Percentiles rank a stretch among this genome's conserved stretches.
These are phyloP conservation scores for Chaenocephalus aceratus DNA, from an alignment of 2,113 vertebrate genomes.

Conservation along the genomic window DNA sequence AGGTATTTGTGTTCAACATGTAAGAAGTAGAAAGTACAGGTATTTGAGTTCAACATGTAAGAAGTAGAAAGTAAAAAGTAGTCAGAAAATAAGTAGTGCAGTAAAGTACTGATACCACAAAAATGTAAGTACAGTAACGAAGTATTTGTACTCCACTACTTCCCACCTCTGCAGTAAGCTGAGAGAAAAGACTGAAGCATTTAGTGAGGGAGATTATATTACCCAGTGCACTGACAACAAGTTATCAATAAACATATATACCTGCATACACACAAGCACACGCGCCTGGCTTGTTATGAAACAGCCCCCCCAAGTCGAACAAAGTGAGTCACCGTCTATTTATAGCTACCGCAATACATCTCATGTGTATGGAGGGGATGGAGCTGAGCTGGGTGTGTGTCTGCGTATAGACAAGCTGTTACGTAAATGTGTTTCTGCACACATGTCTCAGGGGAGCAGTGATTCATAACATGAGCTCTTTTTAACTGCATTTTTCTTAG, in stretches of 20 bases:
- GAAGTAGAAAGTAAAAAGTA: too few species aligned
- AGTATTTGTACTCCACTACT: too few species aligned
- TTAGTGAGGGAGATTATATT: too few species aligned
- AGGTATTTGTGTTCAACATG: too few species aligned
- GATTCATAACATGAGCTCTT: constrained; percentile 56
- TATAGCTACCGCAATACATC: constrained; percentile 70
- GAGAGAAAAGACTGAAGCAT: too few species aligned
- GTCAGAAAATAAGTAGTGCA: too few species aligned
- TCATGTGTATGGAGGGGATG: constrained; percentile 36
- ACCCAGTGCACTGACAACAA: neutral
- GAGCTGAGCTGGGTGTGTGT: constrained; percentile 19
- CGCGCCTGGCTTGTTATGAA: constrained; percentile 68
- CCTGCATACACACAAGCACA: constrained; percentile 12
- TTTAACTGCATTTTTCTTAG: constrained; percentile 59
- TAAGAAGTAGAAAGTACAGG: too few species aligned
- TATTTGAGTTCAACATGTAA: too few species aligned
- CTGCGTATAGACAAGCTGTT: constrained; percentile 61
- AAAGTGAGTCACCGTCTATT: constrained; percentile 77
- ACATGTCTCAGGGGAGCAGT: constrained; percentile 41
- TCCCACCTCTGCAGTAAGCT: too few species aligned
- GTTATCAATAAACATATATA: constrained; percentile 43
- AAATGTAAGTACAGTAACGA: too few species aligned
- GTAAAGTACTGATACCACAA: too few species aligned
- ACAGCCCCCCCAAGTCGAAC: constrained; percentile 68
- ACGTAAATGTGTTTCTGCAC: constrained; percentile 59